Conservation (phyloP, 2,888 invertebrate species). For the Aspidapion aeneum region DNA sequence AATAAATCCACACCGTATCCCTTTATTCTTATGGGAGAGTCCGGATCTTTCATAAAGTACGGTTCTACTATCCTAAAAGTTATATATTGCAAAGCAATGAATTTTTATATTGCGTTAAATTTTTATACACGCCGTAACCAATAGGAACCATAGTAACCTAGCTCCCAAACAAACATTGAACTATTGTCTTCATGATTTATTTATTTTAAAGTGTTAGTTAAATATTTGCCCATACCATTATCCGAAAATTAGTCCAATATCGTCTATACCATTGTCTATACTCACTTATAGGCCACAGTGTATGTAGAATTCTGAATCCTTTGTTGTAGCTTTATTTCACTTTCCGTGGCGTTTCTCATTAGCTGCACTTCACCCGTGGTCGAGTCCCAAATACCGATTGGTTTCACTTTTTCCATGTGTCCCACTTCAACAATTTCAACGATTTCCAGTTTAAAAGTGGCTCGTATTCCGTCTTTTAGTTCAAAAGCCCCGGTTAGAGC, state of each 20-base stretch:
- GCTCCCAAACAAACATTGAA: too few relatives aligned
- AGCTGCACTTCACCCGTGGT: slow-evolving; percentile 26
- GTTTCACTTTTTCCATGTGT: slow-evolving; percentile 47
- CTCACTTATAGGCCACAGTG: slow-evolving; percentile 54
- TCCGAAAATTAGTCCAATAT: too few relatives aligned
- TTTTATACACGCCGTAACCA: not conserved
- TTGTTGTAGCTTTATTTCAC: slow-evolving; percentile 16
- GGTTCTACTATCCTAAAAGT: not conserved
- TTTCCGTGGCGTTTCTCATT: slow-evolving; percentile 37
- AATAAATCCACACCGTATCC: not conserved
- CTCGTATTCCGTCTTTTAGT: slow-evolving; percentile 63
- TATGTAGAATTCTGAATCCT: slow-evolving; percentile 34
- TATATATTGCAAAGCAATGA: not conserved
- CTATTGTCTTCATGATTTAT: too few relatives aligned
- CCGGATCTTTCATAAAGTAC: not conserved
- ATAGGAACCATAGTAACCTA: too few relatives aligned
- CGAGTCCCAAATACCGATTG: slow-evolving; percentile 50
- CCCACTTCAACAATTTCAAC: slow-evolving; percentile 57
- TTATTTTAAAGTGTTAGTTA: too few relatives aligned
- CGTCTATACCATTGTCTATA: slow-evolving; percentile 1
- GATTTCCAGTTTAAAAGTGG: slow-evolving; percentile 58
- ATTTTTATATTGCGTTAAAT: too few relatives aligned
- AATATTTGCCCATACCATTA: too few relatives aligned
- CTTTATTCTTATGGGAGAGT: not conserved
- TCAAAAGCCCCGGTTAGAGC: slow-evolving; percentile 60